phyloP scores from a whole-genome alignment of 1,140 invertebrate species.

The Periplaneta americana region DNA sequence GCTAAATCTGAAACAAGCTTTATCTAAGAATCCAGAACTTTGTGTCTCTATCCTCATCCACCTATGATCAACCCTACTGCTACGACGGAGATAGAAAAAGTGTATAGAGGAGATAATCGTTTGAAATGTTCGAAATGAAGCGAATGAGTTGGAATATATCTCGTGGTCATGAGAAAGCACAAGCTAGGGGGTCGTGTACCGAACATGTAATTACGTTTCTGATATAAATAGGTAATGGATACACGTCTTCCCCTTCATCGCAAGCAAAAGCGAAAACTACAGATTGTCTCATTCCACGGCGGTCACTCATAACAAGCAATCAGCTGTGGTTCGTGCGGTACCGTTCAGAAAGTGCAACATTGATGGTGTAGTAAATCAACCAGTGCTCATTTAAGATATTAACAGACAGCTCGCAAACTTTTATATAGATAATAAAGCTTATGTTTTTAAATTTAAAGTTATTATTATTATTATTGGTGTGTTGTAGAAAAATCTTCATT shows the following conservation, averaged over 20 bases:
- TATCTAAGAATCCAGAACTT: neutral
- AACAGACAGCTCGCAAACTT: no score
- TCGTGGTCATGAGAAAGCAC: no score
- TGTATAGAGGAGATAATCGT: neutral
- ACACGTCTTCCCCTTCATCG: neutral
- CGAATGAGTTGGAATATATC: no score
- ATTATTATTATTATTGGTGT: no score
- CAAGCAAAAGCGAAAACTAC: neutral
- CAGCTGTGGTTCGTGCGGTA: neutral
- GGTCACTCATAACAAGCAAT: no score
- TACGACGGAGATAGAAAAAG: neutral
- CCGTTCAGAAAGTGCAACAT: neutral
- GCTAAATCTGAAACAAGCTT: neutral
- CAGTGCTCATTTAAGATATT: no score
- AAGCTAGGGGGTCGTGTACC: no score
- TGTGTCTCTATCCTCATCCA: neutral
- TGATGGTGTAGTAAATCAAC: neutral
- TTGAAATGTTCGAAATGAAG: no score
- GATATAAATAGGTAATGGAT: neutral
- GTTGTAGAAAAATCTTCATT: no score
- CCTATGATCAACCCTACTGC: neutral
- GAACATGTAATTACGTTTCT: no score
- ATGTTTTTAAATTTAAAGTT: no score
- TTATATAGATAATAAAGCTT: no score
- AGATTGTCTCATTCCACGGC: neutral